These are phyloP conservation scores for Numenius phaeopus DNA, from an alignment of 2,797 vertebrate genomes.

Conservation along the genomic window DNA sequence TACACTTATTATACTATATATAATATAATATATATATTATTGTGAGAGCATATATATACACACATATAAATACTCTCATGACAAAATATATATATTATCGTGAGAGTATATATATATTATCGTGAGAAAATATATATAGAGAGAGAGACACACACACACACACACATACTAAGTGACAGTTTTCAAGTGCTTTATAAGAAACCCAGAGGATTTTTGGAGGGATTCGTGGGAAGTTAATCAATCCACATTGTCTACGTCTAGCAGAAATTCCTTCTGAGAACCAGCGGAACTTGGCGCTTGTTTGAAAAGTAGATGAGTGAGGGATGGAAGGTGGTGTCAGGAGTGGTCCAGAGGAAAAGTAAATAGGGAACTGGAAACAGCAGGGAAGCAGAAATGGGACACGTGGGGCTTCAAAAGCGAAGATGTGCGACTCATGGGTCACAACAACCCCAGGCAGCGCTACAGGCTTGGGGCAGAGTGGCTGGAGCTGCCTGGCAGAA, in stretches of 20 bases:
- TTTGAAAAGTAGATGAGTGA: not conserved
- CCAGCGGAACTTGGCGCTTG: rapidly evolving
- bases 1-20: not conserved
- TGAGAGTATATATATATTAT: not conserved
- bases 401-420: rapidly evolving
- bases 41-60: too few species aligned
- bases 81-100: not conserved
- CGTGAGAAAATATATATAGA: not conserved
- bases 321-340: not conserved
- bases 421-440: not conserved
- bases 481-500: too few species aligned
- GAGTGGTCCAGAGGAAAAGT: not conserved
- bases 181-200: not conserved
- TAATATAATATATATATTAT: too few species aligned
- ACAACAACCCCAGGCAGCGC: too few species aligned
- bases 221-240: not conserved
- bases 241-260: rapidly evolving
- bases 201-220: not conserved
- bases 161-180: not conserved
- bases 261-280: not conserved
- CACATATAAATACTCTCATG: too few species aligned
- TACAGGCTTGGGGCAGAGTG: too few species aligned
- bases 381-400: not conserved
- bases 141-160: not conserved
- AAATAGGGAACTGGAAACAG: rapidly evolving